Evolutionary conservation across 1,140 invertebrate genomes (phyloP).

Genomic region (Neuroterus valhalla): DNA sequence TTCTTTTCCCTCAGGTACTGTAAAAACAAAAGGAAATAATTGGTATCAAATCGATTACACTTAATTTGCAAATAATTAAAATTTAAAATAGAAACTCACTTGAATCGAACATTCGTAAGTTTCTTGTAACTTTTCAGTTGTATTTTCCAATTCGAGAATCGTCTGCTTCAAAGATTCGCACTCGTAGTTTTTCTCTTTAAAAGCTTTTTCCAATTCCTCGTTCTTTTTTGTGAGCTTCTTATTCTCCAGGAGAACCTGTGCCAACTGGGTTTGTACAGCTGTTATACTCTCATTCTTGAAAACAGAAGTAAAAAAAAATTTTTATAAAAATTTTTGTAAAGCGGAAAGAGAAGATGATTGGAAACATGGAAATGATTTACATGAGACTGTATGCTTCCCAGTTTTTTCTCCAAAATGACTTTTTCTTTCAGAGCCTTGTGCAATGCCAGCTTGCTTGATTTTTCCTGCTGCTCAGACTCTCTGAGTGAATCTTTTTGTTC

Average conservation of each 20-base stretch:
- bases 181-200: background rate
- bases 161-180: background rate
- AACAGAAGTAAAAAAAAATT: background rate
- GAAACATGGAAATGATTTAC: slow-evolving; percentile 34
- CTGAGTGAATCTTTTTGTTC: slow-evolving; percentile 45
- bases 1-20: slow-evolving; percentile 44
- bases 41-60: too few relatives aligned
- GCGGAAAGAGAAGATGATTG: slow-evolving; percentile 14
- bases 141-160: slow-evolving; percentile 7
- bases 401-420: slow-evolving; percentile 38
- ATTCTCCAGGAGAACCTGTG: background rate
- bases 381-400: slow-evolving; percentile 38
- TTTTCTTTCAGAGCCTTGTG: slow-evolving; percentile 46
- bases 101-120: slow-evolving; percentile 7
- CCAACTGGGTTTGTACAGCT: background rate
- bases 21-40: background rate
- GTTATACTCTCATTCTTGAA: slow-evolving; percentile 4
- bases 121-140: background rate
- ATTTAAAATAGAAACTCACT: background rate
- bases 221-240: background rate
- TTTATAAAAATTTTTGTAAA: slow-evolving; percentile 8
- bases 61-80: background rate
- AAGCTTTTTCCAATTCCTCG: background rate
- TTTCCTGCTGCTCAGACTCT: slow-evolving; percentile 38
- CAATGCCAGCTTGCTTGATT: slow-evolving; percentile 38